Evolutionary conservation across 2,888 invertebrate genomes (phyloP).

Genomic region (Balanococcus diminutus): DNA sequence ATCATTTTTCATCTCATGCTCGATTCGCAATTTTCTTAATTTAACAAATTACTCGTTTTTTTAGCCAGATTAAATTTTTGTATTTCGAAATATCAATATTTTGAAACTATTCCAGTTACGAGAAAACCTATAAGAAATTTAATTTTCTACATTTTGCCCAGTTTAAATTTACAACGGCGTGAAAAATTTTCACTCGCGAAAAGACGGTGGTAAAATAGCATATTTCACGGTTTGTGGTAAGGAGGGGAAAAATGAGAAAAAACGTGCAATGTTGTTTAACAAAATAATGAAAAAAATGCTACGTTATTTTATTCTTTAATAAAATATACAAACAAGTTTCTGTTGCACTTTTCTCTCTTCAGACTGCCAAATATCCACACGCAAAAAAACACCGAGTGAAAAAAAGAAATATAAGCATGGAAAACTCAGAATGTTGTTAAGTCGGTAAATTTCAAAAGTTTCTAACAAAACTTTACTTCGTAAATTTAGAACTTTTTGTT

Average conservation of each 20-base stretch:
- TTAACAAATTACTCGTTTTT: too few species aligned
- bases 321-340: slow-evolving; percentile 38
- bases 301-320: slow-evolving; percentile 36
- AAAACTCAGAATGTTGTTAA: slow-evolving; percentile 27
- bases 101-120: neutral
- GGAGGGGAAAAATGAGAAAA: neutral
- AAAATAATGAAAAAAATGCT: slow-evolving; percentile 35
- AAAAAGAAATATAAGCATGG: neutral
- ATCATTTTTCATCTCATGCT: too few species aligned
- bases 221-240: neutral
- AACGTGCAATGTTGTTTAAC: neutral
- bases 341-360: slow-evolving; percentile 26
- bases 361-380: neutral
- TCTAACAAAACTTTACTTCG: slow-evolving; percentile 26
- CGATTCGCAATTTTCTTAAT: too few species aligned
- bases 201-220: neutral
- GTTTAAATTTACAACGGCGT: neutral
- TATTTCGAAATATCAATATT: neutral
- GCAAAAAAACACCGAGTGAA: neutral
- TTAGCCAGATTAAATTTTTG: too few species aligned
- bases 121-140: neutral
- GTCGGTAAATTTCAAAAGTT: slow-evolving; percentile 40
- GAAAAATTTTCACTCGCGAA: neutral
- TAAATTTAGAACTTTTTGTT: slow-evolving; percentile 33
- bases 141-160: neutral